Percentiles rank a stretch among this genome's conserved stretches.
phyloP scores from a whole-genome alignment of 2,888 invertebrate genomes.

The Idaea dimidiata region DNA sequence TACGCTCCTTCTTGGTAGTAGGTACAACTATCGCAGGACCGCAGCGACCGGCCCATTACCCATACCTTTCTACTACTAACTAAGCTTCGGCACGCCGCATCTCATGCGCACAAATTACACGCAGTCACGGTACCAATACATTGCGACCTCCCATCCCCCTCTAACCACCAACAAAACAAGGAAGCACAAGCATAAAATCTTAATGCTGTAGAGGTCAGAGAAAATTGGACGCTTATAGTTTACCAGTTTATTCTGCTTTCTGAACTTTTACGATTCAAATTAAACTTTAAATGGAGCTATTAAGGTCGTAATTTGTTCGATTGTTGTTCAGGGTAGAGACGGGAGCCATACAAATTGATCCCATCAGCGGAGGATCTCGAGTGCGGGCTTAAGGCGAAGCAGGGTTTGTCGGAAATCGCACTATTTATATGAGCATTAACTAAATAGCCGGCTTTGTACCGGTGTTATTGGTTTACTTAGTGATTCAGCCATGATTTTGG shows the following conservation, averaged over 20 bases:
- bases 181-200: slow-evolving; percentile 25
- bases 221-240: slow-evolving; percentile 50
- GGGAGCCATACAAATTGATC: slow-evolving; percentile 70
- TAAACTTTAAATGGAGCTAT: slow-evolving; percentile 41
- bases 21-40: slow-evolving; percentile 7
- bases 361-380: slow-evolving; percentile 48
- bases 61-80: slow-evolving; percentile 42
- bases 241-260: slow-evolving; percentile 59
- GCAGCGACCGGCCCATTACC: slow-evolving; percentile 20
- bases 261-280: slow-evolving; percentile 39
- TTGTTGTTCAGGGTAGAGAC: slow-evolving; percentile 38
- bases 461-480: slow-evolving; percentile 35
- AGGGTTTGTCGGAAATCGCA: slow-evolving; percentile 54
- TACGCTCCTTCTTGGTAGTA: not conserved
- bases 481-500: slow-evolving; percentile 17
- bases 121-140: slow-evolving; percentile 35
- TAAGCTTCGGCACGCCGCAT: slow-evolving; percentile 47
- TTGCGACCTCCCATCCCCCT: slow-evolving; percentile 27
- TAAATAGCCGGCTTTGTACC: slow-evolving; percentile 48
- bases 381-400: slow-evolving; percentile 42
- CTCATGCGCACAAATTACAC: slow-evolving; percentile 62
- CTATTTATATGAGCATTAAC: slow-evolving; percentile 59
- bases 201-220: slow-evolving; percentile 38
- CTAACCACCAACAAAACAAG: slow-evolving; percentile 16
- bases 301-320: slow-evolving; percentile 53